Conservation (phyloP, 2,888 invertebrate genomes). For the Pristionchus arcanus region DNA sequence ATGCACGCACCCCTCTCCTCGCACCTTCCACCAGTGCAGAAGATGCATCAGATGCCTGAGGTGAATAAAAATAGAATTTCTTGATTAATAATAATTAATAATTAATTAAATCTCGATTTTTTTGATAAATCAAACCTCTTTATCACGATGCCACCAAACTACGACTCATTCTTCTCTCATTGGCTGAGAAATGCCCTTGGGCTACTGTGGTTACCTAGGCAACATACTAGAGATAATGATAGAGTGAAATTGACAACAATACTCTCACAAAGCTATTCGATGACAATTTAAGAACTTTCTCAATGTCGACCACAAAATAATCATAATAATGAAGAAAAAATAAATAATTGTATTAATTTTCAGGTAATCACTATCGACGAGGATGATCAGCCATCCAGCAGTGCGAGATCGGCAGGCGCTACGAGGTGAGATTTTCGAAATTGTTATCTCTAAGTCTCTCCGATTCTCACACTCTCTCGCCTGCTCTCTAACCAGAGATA, state of each 20-base stretch:
- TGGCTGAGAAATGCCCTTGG: not conserved
- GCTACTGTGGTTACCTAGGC: not conserved
- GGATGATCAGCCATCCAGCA: not conserved
- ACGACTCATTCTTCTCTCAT: not conserved
- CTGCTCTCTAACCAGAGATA: not conserved
- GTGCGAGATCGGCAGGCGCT: not conserved
- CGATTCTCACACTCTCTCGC: no score
- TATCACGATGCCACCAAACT: no score
- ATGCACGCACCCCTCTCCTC: not conserved
- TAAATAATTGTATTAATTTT: not conserved
- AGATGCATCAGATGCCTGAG: not conserved
- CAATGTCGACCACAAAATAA: no score
- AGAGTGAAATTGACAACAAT: no score
- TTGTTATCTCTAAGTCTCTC: no score
- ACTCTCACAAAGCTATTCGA: no score
- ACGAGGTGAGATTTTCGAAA: no score
- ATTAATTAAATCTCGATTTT: no score
- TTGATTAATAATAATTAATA: not conserved
- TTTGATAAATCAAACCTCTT: no score
- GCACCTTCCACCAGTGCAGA: not conserved
- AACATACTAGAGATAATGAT: not conserved
- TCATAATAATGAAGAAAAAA: not conserved
- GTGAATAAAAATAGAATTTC: not conserved
- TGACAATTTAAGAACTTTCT: no score
- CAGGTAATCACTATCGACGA: slow-evolving; percentile 3